These are phyloP conservation scores for Salminus brasiliensis DNA, from an alignment of 2,113 vertebrate species.

Conservation along the genomic window DNA sequence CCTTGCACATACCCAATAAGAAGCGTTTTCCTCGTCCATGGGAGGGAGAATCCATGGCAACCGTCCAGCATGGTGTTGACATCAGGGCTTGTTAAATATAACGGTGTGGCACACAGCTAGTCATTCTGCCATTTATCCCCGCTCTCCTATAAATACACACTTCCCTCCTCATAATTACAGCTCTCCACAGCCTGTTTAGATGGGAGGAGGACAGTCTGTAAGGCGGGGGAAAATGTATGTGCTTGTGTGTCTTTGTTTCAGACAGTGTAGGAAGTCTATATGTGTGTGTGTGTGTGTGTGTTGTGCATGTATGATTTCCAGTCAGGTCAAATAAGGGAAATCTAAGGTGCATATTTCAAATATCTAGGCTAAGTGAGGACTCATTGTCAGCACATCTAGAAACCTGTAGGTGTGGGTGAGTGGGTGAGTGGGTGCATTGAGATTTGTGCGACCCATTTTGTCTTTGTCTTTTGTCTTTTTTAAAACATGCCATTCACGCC, in stretches of 20 bases:
- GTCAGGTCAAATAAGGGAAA: constrained; percentile 54
- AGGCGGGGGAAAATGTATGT: constrained; percentile 34
- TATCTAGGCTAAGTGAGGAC: background rate
- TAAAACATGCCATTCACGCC: too few species aligned
- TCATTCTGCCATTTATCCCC: constrained; percentile 71
- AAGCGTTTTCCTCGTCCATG: constrained; percentile 64
- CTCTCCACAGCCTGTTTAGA: constrained; percentile 68
- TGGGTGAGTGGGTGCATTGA: too few species aligned
- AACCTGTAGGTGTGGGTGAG: too few species aligned
- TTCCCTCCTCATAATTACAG: constrained; percentile 76
- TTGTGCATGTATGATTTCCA: constrained; percentile 50
- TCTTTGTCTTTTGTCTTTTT: too few species aligned
- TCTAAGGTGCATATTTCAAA: constrained; percentile 17
- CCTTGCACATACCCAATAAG: constrained; percentile 67
- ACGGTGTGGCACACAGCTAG: constrained; percentile 70
- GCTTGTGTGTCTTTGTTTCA: background rate
- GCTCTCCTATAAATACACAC: constrained; percentile 76
- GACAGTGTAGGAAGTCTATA: background rate
- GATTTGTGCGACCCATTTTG: too few species aligned
- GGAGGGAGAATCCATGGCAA: constrained; percentile 75
- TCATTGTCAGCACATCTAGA: background rate
- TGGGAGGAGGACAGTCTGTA: constrained; percentile 60
- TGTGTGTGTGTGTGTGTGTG: constrained; percentile 2
- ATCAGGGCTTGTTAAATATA: constrained; percentile 78
- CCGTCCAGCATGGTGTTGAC: constrained; percentile 73